Evolutionary conservation across 2,888 invertebrate genomes (phyloP).

Genomic region (Agelastica alni): DNA sequence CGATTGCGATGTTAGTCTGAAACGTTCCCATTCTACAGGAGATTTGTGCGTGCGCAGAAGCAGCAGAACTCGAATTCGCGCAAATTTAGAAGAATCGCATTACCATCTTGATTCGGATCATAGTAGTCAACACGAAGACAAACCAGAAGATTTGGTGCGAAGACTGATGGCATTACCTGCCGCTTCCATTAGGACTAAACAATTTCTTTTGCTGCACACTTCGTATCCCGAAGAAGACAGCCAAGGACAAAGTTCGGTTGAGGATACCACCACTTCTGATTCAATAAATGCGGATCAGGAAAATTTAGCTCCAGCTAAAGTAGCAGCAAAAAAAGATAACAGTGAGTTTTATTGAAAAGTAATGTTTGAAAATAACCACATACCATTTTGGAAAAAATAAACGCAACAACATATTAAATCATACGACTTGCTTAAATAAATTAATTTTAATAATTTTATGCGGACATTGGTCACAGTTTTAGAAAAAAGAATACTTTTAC

Average conservation of each 20-base stretch:
- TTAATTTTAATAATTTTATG: no score
- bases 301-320: slow-evolving; percentile 31
- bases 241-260: slow-evolving; percentile 57
- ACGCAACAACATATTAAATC: no score
- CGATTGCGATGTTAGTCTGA: slow-evolving; percentile 53
- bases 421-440: no score
- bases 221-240: slow-evolving; percentile 51
- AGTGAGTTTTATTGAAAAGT: neutral
- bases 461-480: no score
- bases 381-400: no score
- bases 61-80: slow-evolving; percentile 49
- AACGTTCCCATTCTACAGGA: slow-evolving; percentile 59
- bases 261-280: slow-evolving; percentile 59
- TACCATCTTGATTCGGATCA: slow-evolving; percentile 61
- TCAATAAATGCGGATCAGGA: slow-evolving; percentile 60
- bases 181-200: slow-evolving; percentile 50
- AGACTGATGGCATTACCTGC: slow-evolving; percentile 55
- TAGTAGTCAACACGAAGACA: slow-evolving; percentile 60
- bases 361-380: no score
- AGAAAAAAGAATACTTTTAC: no score
- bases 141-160: slow-evolving; percentile 57
- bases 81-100: slow-evolving; percentile 54
- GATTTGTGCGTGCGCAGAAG: slow-evolving; percentile 56
- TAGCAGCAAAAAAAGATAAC: neutral
- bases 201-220: slow-evolving; percentile 51